A percentile compares a stretch with the other conserved stretches of the same genome.
Conservation (phyloP, 2,888 invertebrate genomes). For the Anodontia alba region DNA sequence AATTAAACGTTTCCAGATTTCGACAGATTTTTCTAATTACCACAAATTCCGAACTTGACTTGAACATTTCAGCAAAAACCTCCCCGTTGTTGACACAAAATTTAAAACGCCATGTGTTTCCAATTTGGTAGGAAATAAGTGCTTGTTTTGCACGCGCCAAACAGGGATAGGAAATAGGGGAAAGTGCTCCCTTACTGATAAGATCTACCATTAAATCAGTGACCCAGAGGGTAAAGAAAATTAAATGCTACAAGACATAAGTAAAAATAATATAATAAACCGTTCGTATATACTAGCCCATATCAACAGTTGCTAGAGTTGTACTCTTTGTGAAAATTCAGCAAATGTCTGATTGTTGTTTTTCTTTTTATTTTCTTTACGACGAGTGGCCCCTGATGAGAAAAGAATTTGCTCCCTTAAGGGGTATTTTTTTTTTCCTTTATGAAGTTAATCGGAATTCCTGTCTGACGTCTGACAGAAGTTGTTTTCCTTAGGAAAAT, state of each 20-base stretch:
- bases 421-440: too few species aligned
- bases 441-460: too few species aligned
- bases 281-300: neutral
- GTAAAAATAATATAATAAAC: conserved; percentile 7
- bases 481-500: too few species aligned
- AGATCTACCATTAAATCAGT: conserved; percentile 51
- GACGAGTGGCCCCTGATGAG: too few species aligned
- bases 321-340: too few species aligned
- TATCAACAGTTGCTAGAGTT: too few species aligned
- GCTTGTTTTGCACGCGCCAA: conserved; percentile 64
- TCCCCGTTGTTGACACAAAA: conserved; percentile 56
- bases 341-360: too few species aligned
- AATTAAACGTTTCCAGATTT: conserved; percentile 15
- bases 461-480: too few species aligned
- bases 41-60: conserved; percentile 28
- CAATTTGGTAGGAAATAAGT: conserved; percentile 51
- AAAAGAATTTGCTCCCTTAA: too few species aligned
- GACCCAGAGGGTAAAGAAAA: conserved; percentile 39
- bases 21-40: conserved; percentile 16
- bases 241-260: conserved; percentile 44
- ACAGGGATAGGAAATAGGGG: conserved; percentile 47
- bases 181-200: conserved; percentile 44
- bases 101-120: conserved; percentile 60
- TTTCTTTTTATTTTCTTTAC: too few species aligned
- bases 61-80: conserved; percentile 36